Base-by-base conservation (phyloP, 2,113 vertebrate species). In the Acanthisitta chloris region DNA sequence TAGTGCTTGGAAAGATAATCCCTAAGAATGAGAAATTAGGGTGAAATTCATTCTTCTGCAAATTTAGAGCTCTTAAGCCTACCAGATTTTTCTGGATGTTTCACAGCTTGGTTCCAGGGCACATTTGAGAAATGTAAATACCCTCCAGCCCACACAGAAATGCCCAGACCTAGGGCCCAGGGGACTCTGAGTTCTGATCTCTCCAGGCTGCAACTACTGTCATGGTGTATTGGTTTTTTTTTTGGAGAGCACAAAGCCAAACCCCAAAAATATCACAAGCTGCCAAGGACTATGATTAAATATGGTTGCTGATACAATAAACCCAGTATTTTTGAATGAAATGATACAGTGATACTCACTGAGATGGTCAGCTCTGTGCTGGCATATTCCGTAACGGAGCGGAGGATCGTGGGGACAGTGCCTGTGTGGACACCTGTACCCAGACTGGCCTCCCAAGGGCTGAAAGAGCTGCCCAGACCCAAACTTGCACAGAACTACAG, bases 31-130 rank as follows among this genome's bases (percentile, higher is more conserved):
- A 72, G 46, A 86, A 95, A 82, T 96, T 18, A 80, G n/a, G 34
- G n/a, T 86, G 58, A 93, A 93, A 92, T 77, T 93, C 19, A 70
- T 86, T 70, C 29, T 92, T 77, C 65, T 83, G 40, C 51, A 96
- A 86, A 64, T 52, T 14, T 16, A 61, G 64, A 64, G n/a, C 55
- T 81, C 73, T 82, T 87, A 65, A 91, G 17, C 49, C 40, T 82
- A 46, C 18, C 26, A 81, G n/a, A 69, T 88, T 85, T 86, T 87
- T 72, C 33, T 36, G 45, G 49, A 34, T 77, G 18, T 82, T 90
- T 89, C n/a, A 42, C n/a, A 54, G 65, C 42, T 91, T 26, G 0
- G 23, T 86, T 93, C 33, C 58, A 77, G 33, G 38, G 54, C 34
- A 21, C 34, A 45, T 62, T 71, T 85, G 87, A 67, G 66, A 46